Evolutionary conservation across 2,888 invertebrate genomes (phyloP).

Genomic region (Cosmopolites sordidus): DNA sequence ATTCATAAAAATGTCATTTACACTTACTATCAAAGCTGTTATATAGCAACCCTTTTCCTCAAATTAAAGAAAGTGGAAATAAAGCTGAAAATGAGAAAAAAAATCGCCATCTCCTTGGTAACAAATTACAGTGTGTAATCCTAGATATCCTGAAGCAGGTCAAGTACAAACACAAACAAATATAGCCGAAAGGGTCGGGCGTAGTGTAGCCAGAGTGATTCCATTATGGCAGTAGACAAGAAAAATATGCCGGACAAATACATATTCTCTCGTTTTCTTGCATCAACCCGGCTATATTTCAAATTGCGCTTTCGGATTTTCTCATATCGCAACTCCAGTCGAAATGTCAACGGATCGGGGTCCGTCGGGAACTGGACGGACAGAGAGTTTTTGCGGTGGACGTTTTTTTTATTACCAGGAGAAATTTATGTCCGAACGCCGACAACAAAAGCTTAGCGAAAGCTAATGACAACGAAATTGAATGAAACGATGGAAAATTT

Average conservation of each 20-base stretch:
- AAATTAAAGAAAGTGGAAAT: too few relatives aligned
- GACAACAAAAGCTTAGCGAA: slow-evolving; percentile 20
- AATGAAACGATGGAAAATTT: slow-evolving; percentile 21
- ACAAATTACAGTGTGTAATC: too few relatives aligned
- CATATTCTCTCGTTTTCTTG: slow-evolving; percentile 24
- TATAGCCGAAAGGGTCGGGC: too few relatives aligned
- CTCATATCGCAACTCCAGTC: slow-evolving; percentile 26
- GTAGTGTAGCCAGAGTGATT: too few relatives aligned
- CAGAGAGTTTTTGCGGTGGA: slow-evolving; percentile 21
- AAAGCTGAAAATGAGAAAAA: too few relatives aligned
- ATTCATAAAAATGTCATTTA: too few relatives aligned
- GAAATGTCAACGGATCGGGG: slow-evolving; percentile 29
- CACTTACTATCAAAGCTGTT: too few relatives aligned
- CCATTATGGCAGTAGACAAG: slow-evolving; percentile 28
- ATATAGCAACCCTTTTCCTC: too few relatives aligned
- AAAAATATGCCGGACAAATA: slow-evolving; percentile 32
- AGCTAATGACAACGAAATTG: slow-evolving; percentile 25
- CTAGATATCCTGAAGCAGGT: too few relatives aligned
- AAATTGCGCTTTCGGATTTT: slow-evolving; percentile 30
- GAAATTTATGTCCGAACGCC: slow-evolving; percentile 25
- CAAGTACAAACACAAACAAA: too few relatives aligned
- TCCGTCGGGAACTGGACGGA: slow-evolving; percentile 19
- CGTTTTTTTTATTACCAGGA: slow-evolving; percentile 25
- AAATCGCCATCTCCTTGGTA: too few relatives aligned
- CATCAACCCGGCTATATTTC: slow-evolving; percentile 31